Percentiles rank a stretch among this genome's conserved stretches.
phyloP scores from a whole-genome alignment of 2,113 vertebrate species.

The Leucosticte australis region DNA sequence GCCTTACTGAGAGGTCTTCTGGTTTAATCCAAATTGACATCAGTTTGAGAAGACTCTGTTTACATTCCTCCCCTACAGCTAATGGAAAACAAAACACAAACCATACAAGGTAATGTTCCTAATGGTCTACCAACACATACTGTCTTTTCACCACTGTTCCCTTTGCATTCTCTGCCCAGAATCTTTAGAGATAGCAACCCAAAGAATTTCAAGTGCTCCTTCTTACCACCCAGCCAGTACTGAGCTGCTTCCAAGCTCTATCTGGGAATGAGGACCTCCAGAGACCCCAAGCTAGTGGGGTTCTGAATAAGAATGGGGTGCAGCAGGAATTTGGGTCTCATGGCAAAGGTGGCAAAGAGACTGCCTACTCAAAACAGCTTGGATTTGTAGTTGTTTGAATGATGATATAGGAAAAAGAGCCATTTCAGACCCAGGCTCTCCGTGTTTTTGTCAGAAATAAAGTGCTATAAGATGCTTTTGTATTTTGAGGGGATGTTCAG shows the following conservation, averaged over 20 bases:
- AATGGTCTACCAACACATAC: background rate
- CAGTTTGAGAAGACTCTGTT: background rate
- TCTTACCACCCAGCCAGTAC: background rate
- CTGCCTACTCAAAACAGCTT: background rate
- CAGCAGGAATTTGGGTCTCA: background rate
- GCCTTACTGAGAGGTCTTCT: constrained; percentile 11
- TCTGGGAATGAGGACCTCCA: background rate
- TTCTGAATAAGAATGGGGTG: background rate
- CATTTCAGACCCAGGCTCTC: background rate
- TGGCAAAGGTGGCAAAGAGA: background rate
- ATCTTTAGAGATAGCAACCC: background rate
- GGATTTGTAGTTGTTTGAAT: background rate
- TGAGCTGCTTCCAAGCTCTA: background rate
- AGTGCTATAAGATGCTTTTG: background rate
- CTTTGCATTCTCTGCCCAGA: background rate
- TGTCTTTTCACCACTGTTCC: background rate
- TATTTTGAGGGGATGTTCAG: background rate
- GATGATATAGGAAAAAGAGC: background rate
- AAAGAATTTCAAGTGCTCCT: background rate
- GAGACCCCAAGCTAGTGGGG: background rate
- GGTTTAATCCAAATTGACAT: background rate
- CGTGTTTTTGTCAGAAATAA: background rate
- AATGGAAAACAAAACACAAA: constrained; percentile 22
- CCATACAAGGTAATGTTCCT: constrained; percentile 48
- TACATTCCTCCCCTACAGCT: constrained; percentile 41